phyloP scores from a whole-genome alignment of 2,113 vertebrate genomes.

The Maccullochella peelii region DNA sequence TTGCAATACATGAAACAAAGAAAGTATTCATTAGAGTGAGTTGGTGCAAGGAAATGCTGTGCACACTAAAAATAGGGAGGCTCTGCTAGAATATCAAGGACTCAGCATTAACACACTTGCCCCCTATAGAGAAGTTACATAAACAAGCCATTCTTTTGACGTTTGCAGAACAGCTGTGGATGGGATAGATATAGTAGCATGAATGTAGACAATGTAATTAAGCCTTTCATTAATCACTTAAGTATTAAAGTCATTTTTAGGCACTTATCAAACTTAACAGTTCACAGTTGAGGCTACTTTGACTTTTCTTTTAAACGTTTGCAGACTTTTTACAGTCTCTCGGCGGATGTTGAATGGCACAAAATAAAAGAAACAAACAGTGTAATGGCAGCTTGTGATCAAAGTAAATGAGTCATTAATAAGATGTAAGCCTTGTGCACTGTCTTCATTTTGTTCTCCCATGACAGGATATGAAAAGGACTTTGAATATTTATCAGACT shows the following conservation, averaged over 20 bases:
- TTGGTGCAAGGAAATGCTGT: slow-evolving; percentile 33
- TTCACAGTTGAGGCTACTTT: slow-evolving; percentile 43
- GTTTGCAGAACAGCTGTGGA: slow-evolving; percentile 41
- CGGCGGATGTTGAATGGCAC: slow-evolving; percentile 65
- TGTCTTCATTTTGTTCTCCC: slow-evolving; percentile 65
- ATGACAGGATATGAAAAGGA: slow-evolving; percentile 67
- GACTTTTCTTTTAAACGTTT: slow-evolving; percentile 27
- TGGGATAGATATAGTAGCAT: slow-evolving; percentile 44
- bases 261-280: slow-evolving; percentile 45
- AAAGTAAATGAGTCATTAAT: slow-evolving; percentile 78
- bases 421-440: slow-evolving; percentile 62
- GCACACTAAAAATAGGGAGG: slow-evolving; percentile 47
- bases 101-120: slow-evolving; percentile 49
- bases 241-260: slow-evolving; percentile 12
- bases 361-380: slow-evolving; percentile 62
- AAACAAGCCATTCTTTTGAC: slow-evolving; percentile 52
- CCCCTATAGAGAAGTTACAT: slow-evolving; percentile 47
- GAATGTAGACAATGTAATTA: slow-evolving; percentile 52
- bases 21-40: slow-evolving; percentile 46
- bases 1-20: slow-evolving; percentile 26
- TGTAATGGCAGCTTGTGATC: slow-evolving; percentile 73
- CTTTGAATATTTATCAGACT: slow-evolving; percentile 71
- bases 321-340: slow-evolving; percentile 44
- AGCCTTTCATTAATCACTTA: slow-evolving; percentile 50
- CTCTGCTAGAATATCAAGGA: slow-evolving; percentile 60